Evolutionary conservation across 2,888 invertebrate genomes (phyloP).

Genomic region (Sisyra terminalis): DNA sequence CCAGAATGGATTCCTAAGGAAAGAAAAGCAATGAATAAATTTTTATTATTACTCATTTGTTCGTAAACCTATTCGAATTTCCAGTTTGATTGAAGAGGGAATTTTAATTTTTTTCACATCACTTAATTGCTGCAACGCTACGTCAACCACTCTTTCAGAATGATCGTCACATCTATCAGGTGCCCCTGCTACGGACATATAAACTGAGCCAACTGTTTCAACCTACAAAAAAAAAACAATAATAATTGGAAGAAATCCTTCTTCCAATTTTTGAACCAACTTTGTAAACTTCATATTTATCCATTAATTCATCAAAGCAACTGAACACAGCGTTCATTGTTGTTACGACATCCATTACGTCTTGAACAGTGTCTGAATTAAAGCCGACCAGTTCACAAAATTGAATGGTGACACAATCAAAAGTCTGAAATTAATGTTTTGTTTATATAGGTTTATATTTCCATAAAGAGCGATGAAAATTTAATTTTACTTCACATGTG

Average conservation of each 20-base stretch:
- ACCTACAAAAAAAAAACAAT: constrained; percentile 36
- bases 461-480: constrained; percentile 18
- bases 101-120: constrained; percentile 48
- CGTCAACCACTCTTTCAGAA: constrained; percentile 59
- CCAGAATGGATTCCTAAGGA: constrained; percentile 63
- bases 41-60: not conserved
- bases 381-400: constrained; percentile 56
- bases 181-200: constrained; percentile 84
- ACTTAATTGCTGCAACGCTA: constrained; percentile 56
- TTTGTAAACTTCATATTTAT: constrained; percentile 76
- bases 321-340: constrained; percentile 78
- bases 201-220: constrained; percentile 83
- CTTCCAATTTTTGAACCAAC: too few species aligned
- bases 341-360: constrained; percentile 62
- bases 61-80: constrained; percentile 48
- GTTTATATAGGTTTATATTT: too few species aligned
- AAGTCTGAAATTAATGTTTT: constrained; percentile 35
- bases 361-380: constrained; percentile 37
- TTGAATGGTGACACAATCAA: constrained; percentile 60
- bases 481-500: constrained; percentile 54
- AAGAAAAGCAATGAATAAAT: constrained; percentile 5
- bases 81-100: constrained; percentile 37
- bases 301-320: constrained; percentile 68
- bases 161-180: constrained; percentile 61
- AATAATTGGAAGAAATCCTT: too few species aligned